Evolutionary conservation across 2,113 vertebrate species (phyloP).

Genomic region (Rhinoderma darwinii): DNA sequence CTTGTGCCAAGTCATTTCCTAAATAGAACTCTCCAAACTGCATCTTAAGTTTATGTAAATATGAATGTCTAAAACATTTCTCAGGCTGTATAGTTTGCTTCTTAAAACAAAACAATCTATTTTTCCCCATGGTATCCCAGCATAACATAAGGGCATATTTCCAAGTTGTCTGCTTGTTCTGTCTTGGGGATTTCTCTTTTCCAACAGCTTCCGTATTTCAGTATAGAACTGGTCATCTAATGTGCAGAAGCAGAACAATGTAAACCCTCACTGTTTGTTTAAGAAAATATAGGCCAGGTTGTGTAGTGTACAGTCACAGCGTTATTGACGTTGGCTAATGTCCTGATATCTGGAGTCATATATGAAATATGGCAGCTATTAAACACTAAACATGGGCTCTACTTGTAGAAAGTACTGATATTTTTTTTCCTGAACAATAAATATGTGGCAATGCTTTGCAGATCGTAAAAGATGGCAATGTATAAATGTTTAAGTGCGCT

Average conservation of each 20-base stretch:
- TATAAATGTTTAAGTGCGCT: not conserved
- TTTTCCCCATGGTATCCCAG: not conserved
- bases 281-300: slow-evolving; percentile 12
- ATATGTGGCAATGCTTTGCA: not conserved
- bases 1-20: not conserved
- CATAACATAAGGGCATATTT: not conserved
- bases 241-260: slow-evolving; percentile 11
- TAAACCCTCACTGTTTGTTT: not conserved
- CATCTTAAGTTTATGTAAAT: not conserved
- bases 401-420: not conserved
- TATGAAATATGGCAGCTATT: not conserved
- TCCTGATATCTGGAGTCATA: slow-evolving; percentile 6
- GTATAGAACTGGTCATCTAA: not conserved
- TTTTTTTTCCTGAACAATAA: not conserved
- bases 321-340: slow-evolving; percentile 27
- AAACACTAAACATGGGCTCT: slow-evolving; percentile 10
- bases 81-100: not conserved
- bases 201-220: not conserved
- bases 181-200: not conserved
- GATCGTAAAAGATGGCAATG: not conserved
- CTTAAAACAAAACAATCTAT: not conserved
- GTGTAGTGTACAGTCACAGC: not conserved
- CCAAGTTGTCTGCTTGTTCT: not conserved
- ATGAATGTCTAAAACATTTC: slow-evolving; percentile 8
- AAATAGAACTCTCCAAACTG: not conserved